A percentile compares a stretch with the other conserved stretches of the same genome.
Evolutionary conservation across 2,797 vertebrate genomes (phyloP).

Genomic region (Diplodus puntazzo): DNA sequence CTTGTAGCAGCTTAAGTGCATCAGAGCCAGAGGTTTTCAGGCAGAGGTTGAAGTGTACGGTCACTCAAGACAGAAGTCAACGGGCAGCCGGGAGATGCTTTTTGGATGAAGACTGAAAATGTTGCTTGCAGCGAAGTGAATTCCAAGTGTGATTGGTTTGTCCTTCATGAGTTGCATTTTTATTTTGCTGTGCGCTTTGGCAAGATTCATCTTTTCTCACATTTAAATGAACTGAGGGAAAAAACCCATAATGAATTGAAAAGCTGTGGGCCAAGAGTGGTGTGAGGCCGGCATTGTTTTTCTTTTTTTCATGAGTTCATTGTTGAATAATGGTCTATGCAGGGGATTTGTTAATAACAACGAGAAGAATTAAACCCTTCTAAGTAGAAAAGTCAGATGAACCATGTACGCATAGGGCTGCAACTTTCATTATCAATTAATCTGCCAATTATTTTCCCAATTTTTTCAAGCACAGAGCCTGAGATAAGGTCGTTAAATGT

Average conservation of each 20-base stretch:
- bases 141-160: conserved; percentile 13
- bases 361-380: background rate
- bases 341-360: background rate
- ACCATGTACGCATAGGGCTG: background rate
- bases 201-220: conserved; percentile 7
- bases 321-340: background rate
- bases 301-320: background rate
- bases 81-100: background rate
- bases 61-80: conserved; percentile 47
- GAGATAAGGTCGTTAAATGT: background rate
- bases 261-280: conserved; percentile 1
- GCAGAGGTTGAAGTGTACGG: conserved; percentile 56
- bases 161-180: conserved; percentile 1
- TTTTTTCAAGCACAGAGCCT: too few species aligned
- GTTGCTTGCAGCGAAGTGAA: background rate
- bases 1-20: conserved; percentile 65
- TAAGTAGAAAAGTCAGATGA: background rate
- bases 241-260: conserved; percentile 20
- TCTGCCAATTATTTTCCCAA: background rate
- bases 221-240: conserved; percentile 1
- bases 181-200: conserved; percentile 5
- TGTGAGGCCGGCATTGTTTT: background rate
- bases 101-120: background rate
- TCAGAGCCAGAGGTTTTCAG: conserved; percentile 55
- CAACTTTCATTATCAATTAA: background rate